A percentile compares a stretch with the other conserved stretches of the same genome.
phyloP scores from a whole-genome alignment of 2,797 vertebrate genomes.

The Anniella stebbinsi region DNA sequence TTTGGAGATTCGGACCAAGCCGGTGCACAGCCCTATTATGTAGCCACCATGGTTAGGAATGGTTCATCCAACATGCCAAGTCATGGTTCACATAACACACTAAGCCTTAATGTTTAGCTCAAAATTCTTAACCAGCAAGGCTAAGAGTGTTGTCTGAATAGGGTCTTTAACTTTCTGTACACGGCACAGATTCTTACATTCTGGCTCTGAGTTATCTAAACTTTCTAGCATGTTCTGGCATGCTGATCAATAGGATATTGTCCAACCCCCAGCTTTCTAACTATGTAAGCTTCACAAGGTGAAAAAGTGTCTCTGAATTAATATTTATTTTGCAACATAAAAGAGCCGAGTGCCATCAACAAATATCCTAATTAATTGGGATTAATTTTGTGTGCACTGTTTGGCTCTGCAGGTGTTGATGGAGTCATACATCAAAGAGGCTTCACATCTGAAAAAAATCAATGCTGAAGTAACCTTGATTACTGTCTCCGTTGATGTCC shows the following conservation, averaged over 20 bases:
- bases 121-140: too few species aligned
- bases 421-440: constrained; percentile 80
- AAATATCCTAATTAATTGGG: constrained; percentile 81
- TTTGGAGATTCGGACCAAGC: too few species aligned
- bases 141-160: too few species aligned
- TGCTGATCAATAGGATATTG: constrained; percentile 68
- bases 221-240: constrained; percentile 64
- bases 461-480: constrained; percentile 81
- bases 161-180: background rate
- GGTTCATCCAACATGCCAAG: too few species aligned
- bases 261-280: constrained; percentile 29
- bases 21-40: too few species aligned
- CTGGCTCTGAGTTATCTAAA: constrained; percentile 29
- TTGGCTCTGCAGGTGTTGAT: constrained; percentile 79
- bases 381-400: constrained; percentile 83
- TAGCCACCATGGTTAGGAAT: too few species aligned
- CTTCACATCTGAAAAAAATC: constrained; percentile 79
- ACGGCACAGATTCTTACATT: background rate
- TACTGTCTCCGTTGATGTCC: constrained; percentile 78
- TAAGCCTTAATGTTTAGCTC: too few species aligned
- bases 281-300: constrained; percentile 68
- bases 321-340: constrained; percentile 80
- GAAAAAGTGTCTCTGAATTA: constrained; percentile 74
- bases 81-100: too few species aligned
- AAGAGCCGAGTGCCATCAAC: constrained; percentile 66